Conservation (phyloP, 2,797 vertebrate genomes). For the Nasua narica region DNA sequence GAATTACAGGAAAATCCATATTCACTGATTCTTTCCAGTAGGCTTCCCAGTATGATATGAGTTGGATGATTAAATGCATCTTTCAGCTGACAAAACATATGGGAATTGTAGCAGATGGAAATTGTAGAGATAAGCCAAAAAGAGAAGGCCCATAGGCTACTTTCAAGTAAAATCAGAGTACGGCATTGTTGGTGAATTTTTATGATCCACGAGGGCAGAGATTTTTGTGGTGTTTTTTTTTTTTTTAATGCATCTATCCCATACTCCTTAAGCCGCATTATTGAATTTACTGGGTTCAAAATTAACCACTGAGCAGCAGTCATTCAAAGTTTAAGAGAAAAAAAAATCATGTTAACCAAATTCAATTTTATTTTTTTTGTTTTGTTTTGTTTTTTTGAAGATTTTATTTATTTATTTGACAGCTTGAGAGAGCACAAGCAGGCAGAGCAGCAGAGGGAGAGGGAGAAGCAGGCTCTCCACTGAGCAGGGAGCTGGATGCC, state of each 20-base stretch:
- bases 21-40: slow-evolving; percentile 34
- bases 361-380: not conserved
- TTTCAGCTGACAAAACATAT: slow-evolving; percentile 41
- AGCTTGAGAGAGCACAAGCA: no score
- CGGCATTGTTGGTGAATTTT: not conserved
- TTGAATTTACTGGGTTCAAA: not conserved
- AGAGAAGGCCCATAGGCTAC: not conserved
- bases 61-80: slow-evolving; percentile 46
- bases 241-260: not conserved
- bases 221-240: not conserved
- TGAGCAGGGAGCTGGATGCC: no score
- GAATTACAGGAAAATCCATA: not conserved
- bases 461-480: no score
- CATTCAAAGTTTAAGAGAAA: not conserved
- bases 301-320: not conserved
- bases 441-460: no score
- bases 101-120: not conserved
- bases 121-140: not conserved
- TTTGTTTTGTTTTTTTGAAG: no score
- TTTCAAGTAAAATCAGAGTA: not conserved
- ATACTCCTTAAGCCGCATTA: not conserved
- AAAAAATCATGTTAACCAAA: not conserved
- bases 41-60: not conserved
- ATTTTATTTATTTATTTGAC: no score
- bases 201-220: not conserved